A percentile compares a stretch with the other conserved stretches of the same genome.
These are phyloP conservation scores for Ursus arctos DNA, from an alignment of 2,113 vertebrate genomes.

Conservation along the genomic window DNA sequence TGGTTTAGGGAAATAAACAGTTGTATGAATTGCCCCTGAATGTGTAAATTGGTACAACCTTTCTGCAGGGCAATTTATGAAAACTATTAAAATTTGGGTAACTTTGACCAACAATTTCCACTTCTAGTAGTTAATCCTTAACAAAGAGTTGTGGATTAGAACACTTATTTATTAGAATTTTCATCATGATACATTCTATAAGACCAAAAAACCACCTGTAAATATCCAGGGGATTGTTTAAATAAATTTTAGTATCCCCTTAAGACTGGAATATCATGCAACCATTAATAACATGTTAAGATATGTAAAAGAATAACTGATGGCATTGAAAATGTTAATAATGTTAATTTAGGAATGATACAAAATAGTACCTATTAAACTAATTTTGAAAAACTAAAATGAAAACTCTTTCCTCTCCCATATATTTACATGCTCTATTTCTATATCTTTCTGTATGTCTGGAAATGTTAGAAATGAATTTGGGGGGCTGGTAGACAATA, in stretches of 20 bases:
- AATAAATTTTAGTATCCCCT: not conserved
- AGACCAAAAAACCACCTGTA: not conserved
- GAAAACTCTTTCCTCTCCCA: not conserved
- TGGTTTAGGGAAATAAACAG: not conserved
- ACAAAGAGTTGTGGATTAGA: not conserved
- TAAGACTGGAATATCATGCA: not conserved
- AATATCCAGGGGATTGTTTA: not conserved
- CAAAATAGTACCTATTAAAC: not conserved
- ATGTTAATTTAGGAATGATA: constrained; percentile 6
- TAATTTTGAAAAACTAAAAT: constrained; percentile 25
- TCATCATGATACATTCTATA: not conserved
- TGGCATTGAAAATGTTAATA: not conserved
- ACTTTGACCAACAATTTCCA: not conserved
- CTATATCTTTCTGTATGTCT: not conserved
- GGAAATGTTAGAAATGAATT: not conserved
- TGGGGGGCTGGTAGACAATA: not conserved
- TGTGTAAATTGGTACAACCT: not conserved
- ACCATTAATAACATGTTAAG: not conserved
- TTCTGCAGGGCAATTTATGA: not conserved
- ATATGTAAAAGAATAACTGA: not conserved
- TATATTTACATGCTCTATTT: not conserved
- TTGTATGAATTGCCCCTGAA: not conserved
- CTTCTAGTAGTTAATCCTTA: not conserved
- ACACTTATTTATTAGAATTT: not conserved
- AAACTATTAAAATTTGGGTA: constrained; percentile 5